Conservation (phyloP, 2,888 invertebrate genomes). For the Aphodius sticticus region DNA sequence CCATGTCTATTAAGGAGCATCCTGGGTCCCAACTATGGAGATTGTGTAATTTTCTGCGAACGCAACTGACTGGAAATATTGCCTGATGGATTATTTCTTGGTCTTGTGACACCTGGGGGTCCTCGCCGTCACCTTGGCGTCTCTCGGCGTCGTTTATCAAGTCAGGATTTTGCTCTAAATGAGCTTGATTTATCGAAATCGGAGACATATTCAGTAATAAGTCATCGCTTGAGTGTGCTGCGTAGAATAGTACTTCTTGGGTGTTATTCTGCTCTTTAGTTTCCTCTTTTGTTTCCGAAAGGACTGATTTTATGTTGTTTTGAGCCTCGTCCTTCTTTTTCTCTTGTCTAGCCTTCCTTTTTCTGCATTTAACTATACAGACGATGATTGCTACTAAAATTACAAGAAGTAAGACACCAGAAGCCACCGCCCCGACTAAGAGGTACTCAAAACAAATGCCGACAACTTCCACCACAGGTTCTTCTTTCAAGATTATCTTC, state of each 20-base stretch:
- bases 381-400: constrained; percentile 73
- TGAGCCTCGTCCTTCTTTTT: constrained; percentile 60
- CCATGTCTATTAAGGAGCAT: constrained; percentile 78
- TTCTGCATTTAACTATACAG: constrained; percentile 64
- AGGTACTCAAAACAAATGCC: constrained; percentile 74
- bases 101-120: constrained; percentile 27
- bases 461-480: constrained; percentile 59
- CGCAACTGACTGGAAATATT: constrained; percentile 40
- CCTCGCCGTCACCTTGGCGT: constrained; percentile 55
- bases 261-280: constrained; percentile 48
- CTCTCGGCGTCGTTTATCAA: constrained; percentile 77
- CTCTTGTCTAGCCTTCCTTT: constrained; percentile 51
- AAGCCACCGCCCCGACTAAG: constrained; percentile 72
- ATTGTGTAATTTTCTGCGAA: constrained; percentile 65
- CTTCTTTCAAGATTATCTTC: constrained; percentile 76
- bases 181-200: constrained; percentile 56
- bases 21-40: constrained; percentile 78
- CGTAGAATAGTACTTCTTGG: constrained; percentile 48
- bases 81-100: constrained; percentile 36
- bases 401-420: constrained; percentile 70
- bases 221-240: constrained; percentile 54
- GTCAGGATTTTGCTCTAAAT: constrained; percentile 77
- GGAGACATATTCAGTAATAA: constrained; percentile 51
- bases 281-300: constrained; percentile 45
- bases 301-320: constrained; percentile 43